These are phyloP conservation scores for Proteles cristata DNA, from an alignment of 2,113 vertebrate species.

Conservation along the genomic window DNA sequence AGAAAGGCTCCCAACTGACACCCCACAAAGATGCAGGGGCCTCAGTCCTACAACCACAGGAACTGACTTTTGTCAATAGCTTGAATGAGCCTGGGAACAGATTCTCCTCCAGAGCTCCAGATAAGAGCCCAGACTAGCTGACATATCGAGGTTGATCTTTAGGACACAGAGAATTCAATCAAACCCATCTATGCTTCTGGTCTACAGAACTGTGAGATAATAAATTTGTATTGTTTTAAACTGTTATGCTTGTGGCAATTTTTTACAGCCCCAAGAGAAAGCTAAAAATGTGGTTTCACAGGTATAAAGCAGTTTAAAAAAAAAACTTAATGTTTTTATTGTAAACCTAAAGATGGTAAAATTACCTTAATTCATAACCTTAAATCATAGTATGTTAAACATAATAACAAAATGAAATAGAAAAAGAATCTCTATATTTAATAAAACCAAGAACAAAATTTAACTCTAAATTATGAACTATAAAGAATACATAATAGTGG, in stretches of 20 bases:
- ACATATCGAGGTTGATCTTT: background rate
- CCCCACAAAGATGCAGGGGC: background rate
- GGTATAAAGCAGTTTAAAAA: background rate
- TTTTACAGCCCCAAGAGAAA: background rate
- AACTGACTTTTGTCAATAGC: background rate
- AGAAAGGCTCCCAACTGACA: background rate
- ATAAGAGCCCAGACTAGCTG: background rate
- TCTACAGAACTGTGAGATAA: background rate
- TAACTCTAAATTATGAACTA: background rate
- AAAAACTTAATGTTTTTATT: background rate
- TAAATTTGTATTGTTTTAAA: background rate
- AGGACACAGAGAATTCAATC: background rate
- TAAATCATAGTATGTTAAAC: background rate
- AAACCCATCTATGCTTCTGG: background rate
- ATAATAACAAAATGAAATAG: background rate
- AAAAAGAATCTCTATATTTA: background rate
- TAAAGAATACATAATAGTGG: background rate
- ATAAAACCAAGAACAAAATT: background rate
- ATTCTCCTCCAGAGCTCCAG: background rate
- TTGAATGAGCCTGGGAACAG: background rate
- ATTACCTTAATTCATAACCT: background rate
- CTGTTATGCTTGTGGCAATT: background rate
- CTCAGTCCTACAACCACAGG: background rate
- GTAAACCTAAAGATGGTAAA: background rate
- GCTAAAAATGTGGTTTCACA: background rate